A percentile compares a stretch with the other conserved stretches of the same genome.
phyloP scores from a whole-genome alignment of 2,797 vertebrate genomes.

The Glossophaga mutica region DNA sequence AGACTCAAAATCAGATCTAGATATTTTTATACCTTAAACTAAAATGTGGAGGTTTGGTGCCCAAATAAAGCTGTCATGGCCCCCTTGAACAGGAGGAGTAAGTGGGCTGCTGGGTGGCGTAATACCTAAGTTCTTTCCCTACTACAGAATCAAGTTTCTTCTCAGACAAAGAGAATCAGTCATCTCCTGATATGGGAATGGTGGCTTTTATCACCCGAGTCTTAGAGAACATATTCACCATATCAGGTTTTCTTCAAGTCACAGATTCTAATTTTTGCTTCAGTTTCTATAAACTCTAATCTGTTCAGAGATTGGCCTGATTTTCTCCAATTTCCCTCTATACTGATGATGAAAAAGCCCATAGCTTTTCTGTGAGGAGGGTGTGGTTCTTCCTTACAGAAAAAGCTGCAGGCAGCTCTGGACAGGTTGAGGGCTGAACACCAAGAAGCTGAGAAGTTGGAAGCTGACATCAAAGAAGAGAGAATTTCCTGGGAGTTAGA shows the following conservation, averaged over 20 bases:
- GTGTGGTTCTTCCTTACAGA: background rate
- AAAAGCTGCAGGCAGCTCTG: conserved; percentile 18
- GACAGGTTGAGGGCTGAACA: background rate
- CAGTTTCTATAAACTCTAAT: background rate
- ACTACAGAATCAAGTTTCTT: background rate
- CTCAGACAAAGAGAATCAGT: background rate
- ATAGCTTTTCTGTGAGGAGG: background rate
- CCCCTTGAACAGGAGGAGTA: background rate
- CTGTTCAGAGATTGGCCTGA: background rate
- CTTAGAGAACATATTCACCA: background rate
- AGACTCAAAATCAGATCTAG: background rate
- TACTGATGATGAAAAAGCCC: background rate
- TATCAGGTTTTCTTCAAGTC: background rate
- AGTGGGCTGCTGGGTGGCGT: background rate
- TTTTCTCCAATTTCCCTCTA: background rate
- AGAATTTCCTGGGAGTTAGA: conserved; percentile 50
- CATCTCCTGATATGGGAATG: background rate
- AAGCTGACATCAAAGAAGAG: background rate
- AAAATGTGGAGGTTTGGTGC: background rate
- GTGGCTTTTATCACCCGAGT: background rate
- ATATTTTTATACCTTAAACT: background rate
- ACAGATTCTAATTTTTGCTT: background rate
- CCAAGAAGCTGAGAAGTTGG: background rate
- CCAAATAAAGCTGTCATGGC: background rate
- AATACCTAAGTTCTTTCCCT: background rate